Evolutionary conservation across 2,797 vertebrate species (phyloP), one percentile per base, ranked within the genome.

Genomic region (Phoxinus dragarum): DNA sequence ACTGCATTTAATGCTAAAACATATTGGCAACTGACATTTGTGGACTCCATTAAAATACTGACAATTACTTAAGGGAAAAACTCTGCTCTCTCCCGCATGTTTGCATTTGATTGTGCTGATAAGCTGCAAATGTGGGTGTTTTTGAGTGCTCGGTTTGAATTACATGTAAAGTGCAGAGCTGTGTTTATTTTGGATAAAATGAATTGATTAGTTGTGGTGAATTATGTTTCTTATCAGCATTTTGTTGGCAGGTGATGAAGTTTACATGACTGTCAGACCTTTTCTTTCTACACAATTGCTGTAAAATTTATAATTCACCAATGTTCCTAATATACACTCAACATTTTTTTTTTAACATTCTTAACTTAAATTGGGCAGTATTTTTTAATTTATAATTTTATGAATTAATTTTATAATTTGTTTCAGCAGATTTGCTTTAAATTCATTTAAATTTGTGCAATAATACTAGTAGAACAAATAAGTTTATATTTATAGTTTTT

Each of bases 1-100:
- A 94, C 93, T 93, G 94, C 94, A 94, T 95, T 95, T 95, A 93
- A 93, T 92, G 93, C 93, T 94, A 95, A 95, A 96, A 95, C 94
- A 94, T 94, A 94, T 94, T 94, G 95, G 91, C 92, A 91, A 94
- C 93, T 94, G 94, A 94, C 94, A 96, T 94, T 92, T 92, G 87
- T 93, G 92, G 93, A 92, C 93, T 95, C 94, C 94, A 94, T 95
- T 95, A 95, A 94, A 95, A 93, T 93, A 94, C 92, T 91, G 90
- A 92, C 94, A 94, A 94, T 95, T 94, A 95, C 94, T 84, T 88
- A 90, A 93, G 93, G 93, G 93, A 93, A 92, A 94, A 94, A 94
- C 91, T 89, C 91, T 91, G 92, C 93, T 94, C 94, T 92, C 93
- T 92, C 90, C 87, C 89, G 84, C 52, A 88, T 86, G 95, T 95